Evolutionary conservation across 2,888 invertebrate genomes (phyloP), one percentile per base, ranked within the genome.

Genomic region (Cotesia congregata): DNA sequence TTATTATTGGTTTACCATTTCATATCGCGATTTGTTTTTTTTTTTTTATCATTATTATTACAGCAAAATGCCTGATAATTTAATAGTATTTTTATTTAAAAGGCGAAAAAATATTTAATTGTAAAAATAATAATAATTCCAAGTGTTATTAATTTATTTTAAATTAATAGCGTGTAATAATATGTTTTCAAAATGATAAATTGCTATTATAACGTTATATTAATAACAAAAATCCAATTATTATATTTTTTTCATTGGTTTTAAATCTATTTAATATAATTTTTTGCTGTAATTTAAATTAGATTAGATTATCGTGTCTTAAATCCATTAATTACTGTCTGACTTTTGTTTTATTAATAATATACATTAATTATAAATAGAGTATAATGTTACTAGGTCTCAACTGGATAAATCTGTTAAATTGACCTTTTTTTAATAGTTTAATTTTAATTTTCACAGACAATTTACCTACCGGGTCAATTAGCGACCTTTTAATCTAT

Each of bases 1-100:
- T 77, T 73, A 77, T 77, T 73, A 73, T 77, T 68, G 17, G 67
- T 74, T 39, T 74, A 67, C 6, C 17, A 62, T 62, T 50, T 50
- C 12, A 50, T 4, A 50, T 50, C 12, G 50, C 50, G 12, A 50
- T 7, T 30, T 30, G 3, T 30, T 30, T 30, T 30, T 30, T 30
- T 30, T 30, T 12, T 1, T 12, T 50, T 12, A 50, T 50, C 7
- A 4, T 50, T 50, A 50, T 50, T 50, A 50, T 50, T 12, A 50
- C 4, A 50, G 7, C 12, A 4, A 50, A 50, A 1, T 50, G 12
- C 7, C 50, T 12, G 12, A 12, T 50, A 50, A 50, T 50, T 50
- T 50, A 50, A 50, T 50, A 50, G 50, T 12, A 12, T 50, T 50
- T 50, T 50, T 7, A 50, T 50, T 50, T 50, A 50, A 7, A 12